A percentile compares a stretch with the other conserved stretches of the same genome.
These are phyloP conservation scores for Scopus umbretta DNA, from an alignment of 2,113 vertebrate genomes.

Conservation along the genomic window DNA sequence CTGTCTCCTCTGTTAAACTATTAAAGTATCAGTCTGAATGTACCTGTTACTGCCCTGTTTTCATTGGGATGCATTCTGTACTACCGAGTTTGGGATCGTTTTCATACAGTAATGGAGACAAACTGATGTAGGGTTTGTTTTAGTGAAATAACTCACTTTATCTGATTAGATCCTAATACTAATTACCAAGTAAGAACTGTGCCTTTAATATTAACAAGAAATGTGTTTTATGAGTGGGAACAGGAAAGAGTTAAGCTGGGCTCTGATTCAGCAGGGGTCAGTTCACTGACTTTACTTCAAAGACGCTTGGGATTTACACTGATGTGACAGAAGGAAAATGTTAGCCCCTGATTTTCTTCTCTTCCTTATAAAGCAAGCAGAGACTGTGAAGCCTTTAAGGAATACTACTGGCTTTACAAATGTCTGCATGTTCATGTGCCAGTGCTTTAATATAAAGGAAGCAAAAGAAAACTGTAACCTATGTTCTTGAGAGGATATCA, in stretches of 20 bases:
- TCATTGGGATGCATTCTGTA: neutral
- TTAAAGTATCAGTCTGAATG: conserved; percentile 1
- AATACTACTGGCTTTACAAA: neutral
- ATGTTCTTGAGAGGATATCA: neutral
- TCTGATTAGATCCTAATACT: neutral
- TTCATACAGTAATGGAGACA: neutral
- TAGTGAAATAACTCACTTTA: neutral
- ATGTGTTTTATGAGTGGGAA: neutral
- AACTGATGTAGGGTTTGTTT: neutral
- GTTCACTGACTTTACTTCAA: conserved; percentile 6
- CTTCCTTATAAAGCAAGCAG: neutral
- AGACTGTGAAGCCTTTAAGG: neutral
- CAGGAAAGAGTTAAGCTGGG: neutral
- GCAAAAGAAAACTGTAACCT: neutral
- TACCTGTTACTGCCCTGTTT: conserved; percentile 15
- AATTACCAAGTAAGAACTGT: neutral
- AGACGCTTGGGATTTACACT: neutral
- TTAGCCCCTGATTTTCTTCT: neutral
- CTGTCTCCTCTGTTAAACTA: neutral
- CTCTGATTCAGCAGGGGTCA: neutral
- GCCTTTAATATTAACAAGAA: neutral
- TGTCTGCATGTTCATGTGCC: neutral
- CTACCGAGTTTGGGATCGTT: neutral
- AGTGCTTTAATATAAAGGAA: neutral
- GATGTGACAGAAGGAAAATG: neutral